Base-by-base conservation (phyloP, 2,888 invertebrate genomes). In the Reticulitermes lucifugus region DNA sequence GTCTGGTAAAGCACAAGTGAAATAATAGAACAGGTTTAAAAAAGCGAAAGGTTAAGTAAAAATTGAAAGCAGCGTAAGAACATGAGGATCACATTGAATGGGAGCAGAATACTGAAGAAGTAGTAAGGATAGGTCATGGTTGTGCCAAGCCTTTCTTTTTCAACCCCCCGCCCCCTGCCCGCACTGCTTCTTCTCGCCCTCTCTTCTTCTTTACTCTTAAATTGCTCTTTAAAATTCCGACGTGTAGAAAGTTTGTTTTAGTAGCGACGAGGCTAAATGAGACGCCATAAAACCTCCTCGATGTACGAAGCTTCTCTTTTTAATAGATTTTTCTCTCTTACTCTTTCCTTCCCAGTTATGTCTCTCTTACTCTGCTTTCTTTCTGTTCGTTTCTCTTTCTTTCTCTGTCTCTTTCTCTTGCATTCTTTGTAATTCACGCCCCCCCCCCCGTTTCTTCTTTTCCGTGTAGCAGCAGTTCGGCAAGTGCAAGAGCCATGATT, bases 161-260 rank as follows among this genome's bases (percentile, higher is more conserved):
- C 79, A 59, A 9, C 65, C 77, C 41, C 84, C 10, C 65, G 65
- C 79, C 59, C 65, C 22, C 59, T 51, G 14, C 77, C 29, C 79
- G 6, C 51, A 41, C 79, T 14, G n/a, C 65, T 70, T 25, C 25
- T 77, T 55, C 70, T 25, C 9, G n/a, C 51, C 29, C 51, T 35
- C 59, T 85, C 85, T 85, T 79, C 83, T 82, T 83, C 83, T 79
- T 79, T 35, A 85, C 85, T 85, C 85, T 85, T 85, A 86, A 86
- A 86, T 86, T 86, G 86, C 86, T 86, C 86, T 86, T 86, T 85
- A 86, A 86, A 86, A 86, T 86, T 86, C 86, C 85, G 85, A 84
- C 84, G 85, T 79, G 85, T 82, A 85, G 85, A 86, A 86, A 86
- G 86, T 86, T 86, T 86, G 85, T 86, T 86, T 86, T 86, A 85